Evolutionary conservation across 2,113 vertebrate species (phyloP), one percentile per base, ranked within the genome.

Genomic region (Microtus montanus): DNA sequence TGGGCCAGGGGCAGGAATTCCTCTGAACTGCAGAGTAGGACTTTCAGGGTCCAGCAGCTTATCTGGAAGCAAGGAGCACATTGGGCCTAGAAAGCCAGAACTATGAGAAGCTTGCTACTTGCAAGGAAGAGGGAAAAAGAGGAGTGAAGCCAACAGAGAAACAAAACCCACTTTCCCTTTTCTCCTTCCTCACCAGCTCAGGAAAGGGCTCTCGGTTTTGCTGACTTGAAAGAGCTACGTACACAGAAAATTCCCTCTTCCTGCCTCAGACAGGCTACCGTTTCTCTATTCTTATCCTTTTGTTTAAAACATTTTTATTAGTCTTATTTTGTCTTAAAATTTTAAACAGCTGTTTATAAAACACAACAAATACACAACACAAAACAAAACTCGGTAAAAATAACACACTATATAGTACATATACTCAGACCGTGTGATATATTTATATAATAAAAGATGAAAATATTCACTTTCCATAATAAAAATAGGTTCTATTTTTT

Each of bases 401-500:
- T 99, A 99, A 99, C 98, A 98, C 99, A 99, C 99, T 98, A 98
- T 99, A 99, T 99, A 98, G 98, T 99, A 99, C 99, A 99, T 97
- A 98, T 98, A 98, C 98, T 98, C 99, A 98, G 99, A 98, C 95
- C 98, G 98, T 98, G 98, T 96, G 98, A 99, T 99, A 98, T 97
- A 96, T 98, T 99, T 99, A 99, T 99, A 99, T 99, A 99, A 99
- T 98, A 99, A 98, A 98, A 98, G 98, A 98, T 98, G 98, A 98
- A 99, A 99, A 99, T 99, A 98, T 98, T 99, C 99, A 99, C 99
- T 99, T 99, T 99, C 98, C 99, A 99, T 99, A 99, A 99, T 99
- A 99, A 99, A 99, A 99, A 99, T 99, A 99, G 99, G 99, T 99
- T 99, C 99, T 99, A 99, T 99, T 99, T 99, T 99, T 99, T 98